phyloP scores from a whole-genome alignment of 1,140 invertebrate species.

The Diachasma alloeum region DNA sequence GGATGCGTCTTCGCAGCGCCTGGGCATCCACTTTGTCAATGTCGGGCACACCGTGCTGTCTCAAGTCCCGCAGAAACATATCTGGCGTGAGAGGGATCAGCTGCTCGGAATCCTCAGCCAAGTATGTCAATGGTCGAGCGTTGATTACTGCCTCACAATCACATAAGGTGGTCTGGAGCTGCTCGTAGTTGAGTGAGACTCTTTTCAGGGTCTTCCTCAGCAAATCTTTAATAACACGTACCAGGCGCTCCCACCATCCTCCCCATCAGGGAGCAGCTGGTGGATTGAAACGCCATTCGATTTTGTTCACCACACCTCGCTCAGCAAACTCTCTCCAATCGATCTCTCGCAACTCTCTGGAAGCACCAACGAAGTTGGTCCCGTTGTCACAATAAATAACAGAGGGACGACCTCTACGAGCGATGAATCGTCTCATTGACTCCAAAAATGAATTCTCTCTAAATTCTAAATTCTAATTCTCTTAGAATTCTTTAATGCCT shows the following conservation, averaged over 20 bases:
- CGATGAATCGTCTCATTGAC: conserved; percentile 12
- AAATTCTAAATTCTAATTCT: too few relatives aligned
- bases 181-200: conserved; percentile 42
- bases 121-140: conserved; percentile 45
- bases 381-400: conserved; percentile 45
- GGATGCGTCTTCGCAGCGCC: neutral
- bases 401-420: conserved; percentile 35
- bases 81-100: conserved; percentile 29
- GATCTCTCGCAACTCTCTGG: conserved; percentile 23
- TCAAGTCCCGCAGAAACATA: conserved; percentile 45
- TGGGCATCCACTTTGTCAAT: conserved; percentile 28
- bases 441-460: neutral
- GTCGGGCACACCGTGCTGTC: conserved; percentile 36
- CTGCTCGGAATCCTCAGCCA: conserved; percentile 44
- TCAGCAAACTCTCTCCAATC: conserved; percentile 42
- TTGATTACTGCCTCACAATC: conserved; percentile 47
- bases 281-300: conserved; percentile 59
- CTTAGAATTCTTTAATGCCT: too few relatives aligned
- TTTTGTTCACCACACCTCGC: conserved; percentile 37
- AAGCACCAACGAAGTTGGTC: conserved; percentile 48
- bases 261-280: conserved; percentile 57
- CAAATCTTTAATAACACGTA: conserved; percentile 41
- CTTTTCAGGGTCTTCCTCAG: conserved; percentile 41
- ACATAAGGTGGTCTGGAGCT: conserved; percentile 42
- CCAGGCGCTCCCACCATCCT: too few relatives aligned